Evolutionary conservation across 2,888 invertebrate genomes (phyloP), one percentile per base, ranked within the genome.

Genomic region (Agrochola circellaris): DNA sequence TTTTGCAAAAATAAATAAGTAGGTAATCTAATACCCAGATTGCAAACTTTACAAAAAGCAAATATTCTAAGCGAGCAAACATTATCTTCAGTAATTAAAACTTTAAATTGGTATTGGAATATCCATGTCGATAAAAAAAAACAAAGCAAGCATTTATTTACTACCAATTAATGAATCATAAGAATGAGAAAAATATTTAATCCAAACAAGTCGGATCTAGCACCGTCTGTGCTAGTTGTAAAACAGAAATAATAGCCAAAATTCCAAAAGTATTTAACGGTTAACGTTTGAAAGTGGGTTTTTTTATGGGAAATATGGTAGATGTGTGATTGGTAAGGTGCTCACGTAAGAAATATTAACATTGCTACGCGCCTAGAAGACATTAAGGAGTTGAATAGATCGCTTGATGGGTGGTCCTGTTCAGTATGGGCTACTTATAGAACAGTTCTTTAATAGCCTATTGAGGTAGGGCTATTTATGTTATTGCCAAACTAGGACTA

Each of bases 271-370:
- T 11, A 23, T 70, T 54, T n/a, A 17, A 17, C 13, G 20, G 60
- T 51, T 56, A 61, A 62, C 11, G 42, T 48, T 72, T 76, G 54
- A 64, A 64, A 71, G 54, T 23, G 0, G 23, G 13, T 61, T 60
- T 48, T 48, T 82, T 72, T 60, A 51, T 75, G 60, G 54, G 23
- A 45, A 82, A 65, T 79, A 64, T 61, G 71, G 48, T 68, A 73
- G 26, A 38, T 62, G 42, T 51, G 38, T 72, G 65, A 80, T 87
- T 83, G 67, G 82, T 84, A 87, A 64, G 26, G 38, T 67, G 26
- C 58, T 58, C 89, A 84, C 89, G 90, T 80, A 73, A 75, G 4
- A 73, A 81, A 84, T 86, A 84, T 79, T 75, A 70, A 78, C 79
- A 78, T 60, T 45, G 69, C 45, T 77, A 65, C 81, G 74, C 77